Evolutionary conservation across 2,888 invertebrate species (phyloP).

Genomic region (Marasmarcha lunaedactyla): DNA sequence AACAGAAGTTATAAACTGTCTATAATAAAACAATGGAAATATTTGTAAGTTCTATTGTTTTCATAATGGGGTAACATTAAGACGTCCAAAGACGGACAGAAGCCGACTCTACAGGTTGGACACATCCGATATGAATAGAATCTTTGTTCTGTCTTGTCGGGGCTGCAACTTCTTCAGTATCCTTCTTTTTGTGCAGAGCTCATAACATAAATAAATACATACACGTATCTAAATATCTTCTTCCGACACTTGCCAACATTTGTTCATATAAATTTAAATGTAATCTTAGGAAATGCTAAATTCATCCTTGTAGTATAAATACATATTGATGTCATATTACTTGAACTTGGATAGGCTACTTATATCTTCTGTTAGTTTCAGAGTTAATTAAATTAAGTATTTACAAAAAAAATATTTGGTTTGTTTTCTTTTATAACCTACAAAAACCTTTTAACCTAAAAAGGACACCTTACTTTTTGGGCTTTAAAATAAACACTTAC

Average conservation of each 20-base stretch:
- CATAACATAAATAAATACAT: no score
- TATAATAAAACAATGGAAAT: no score
- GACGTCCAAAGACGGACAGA: no score
- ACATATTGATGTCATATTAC: conserved; percentile 50
- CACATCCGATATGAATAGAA: no score
- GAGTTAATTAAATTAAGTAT: conserved; percentile 69
- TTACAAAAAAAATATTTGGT: conserved; percentile 42
- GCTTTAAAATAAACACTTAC: not conserved
- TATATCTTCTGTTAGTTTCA: conserved; percentile 67
- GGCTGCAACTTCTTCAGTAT: no score
- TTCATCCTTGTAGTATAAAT: conserved; percentile 63
- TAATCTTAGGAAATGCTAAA: conserved; percentile 35
- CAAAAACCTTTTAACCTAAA: not conserved
- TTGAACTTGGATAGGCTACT: conserved; percentile 67
- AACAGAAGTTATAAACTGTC: no score
- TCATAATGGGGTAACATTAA: no score
- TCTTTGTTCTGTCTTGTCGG: no score
- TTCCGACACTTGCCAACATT: conserved; percentile 8
- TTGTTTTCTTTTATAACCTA: conserved; percentile 28
- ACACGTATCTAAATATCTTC: not conserved
- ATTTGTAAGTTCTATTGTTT: no score
- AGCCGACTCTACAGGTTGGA: no score
- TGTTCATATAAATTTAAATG: conserved; percentile 5
- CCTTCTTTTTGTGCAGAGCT: no score
- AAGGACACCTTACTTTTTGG: not conserved